Evolutionary conservation across 2,888 invertebrate genomes (phyloP).

Genomic region (Tiliacea citrago): DNA sequence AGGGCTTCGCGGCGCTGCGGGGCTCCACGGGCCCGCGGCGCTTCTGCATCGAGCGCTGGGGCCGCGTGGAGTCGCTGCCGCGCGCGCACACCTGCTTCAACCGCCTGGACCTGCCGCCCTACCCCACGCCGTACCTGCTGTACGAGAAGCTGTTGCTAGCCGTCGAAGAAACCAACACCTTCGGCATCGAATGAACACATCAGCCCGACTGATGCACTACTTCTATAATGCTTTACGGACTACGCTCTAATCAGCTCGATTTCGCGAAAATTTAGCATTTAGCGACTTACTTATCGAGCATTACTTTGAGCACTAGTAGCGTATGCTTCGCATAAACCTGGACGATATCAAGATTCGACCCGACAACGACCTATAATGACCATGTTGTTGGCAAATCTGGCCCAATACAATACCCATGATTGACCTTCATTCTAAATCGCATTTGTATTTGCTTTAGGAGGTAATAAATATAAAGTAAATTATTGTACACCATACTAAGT

Average conservation of each 20-base stretch:
- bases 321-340: slow-evolving; percentile 35
- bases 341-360: slow-evolving; percentile 10
- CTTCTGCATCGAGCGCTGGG: slow-evolving; percentile 99
- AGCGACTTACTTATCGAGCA: slow-evolving; percentile 14
- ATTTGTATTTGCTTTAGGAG: slow-evolving; percentile 4
- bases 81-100: slow-evolving; percentile 99
- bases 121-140: slow-evolving; percentile 97
- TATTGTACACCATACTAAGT: slow-evolving; percentile 3
- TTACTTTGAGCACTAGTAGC: slow-evolving; percentile 25
- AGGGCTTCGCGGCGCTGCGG: slow-evolving; percentile 98
- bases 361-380: slow-evolving; percentile 15
- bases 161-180: slow-evolving; percentile 98
- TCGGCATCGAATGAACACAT: slow-evolving; percentile 96
- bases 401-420: neutral
- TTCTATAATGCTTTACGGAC: slow-evolving; percentile 13
- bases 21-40: slow-evolving; percentile 98
- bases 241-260: slow-evolving; percentile 25
- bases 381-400: slow-evolving; percentile 6
- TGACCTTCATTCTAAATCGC: slow-evolving; percentile 17
- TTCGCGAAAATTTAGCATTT: slow-evolving; percentile 12
- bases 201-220: slow-evolving; percentile 5
- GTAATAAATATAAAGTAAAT: slow-evolving; percentile 7
- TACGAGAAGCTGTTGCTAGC: slow-evolving; percentile 98
- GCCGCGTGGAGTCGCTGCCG: slow-evolving; percentile 97
- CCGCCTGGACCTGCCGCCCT: slow-evolving; percentile 98